These are phyloP conservation scores for Ophonus ardosiacus DNA, from an alignment of 2,888 invertebrate species.

Conservation along the genomic window DNA sequence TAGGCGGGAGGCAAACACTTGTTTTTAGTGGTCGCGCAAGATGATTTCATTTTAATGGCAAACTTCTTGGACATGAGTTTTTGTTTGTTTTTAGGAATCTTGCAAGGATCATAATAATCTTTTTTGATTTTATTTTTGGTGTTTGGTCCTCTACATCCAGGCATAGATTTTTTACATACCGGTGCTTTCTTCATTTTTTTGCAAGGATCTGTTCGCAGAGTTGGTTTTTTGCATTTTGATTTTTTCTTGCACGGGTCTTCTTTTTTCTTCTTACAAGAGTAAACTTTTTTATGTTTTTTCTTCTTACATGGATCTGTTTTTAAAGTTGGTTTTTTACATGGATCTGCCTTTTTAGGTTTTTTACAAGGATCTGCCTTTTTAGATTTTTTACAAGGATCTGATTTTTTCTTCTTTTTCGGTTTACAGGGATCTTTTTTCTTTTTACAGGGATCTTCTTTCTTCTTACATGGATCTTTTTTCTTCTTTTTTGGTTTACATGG, in stretches of 20 bases:
- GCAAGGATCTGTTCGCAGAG: constrained; percentile 54
- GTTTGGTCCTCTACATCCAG: neutral
- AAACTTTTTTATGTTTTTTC: neutral
- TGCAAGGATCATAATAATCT: neutral
- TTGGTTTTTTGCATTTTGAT: constrained; percentile 19
- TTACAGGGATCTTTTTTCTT: constrained; percentile 57
- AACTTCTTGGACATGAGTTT: neutral
- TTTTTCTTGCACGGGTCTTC: constrained; percentile 20
- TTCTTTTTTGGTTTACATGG: constrained; percentile 35
- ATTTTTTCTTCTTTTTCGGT: constrained; percentile 24
- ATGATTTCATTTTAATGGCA: neutral
- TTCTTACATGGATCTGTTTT: constrained; percentile 48
- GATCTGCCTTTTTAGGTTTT: neutral
- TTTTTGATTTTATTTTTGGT: neutral
- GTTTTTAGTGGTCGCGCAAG: neutral
- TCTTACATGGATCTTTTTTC: neutral
- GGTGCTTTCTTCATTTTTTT: constrained; percentile 42
- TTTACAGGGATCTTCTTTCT: constrained; percentile 63
- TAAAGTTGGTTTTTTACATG: neutral
- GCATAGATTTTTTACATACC: neutral
- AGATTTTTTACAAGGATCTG: neutral
- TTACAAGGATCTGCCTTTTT: constrained; percentile 28
- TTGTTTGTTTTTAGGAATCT: constrained; percentile 1
- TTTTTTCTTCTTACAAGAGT: constrained; percentile 49
- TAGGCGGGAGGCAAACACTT: neutral